These are phyloP conservation scores for Heliconius ismenius DNA, from an alignment of 2,888 invertebrate genomes.

Conservation along the genomic window DNA sequence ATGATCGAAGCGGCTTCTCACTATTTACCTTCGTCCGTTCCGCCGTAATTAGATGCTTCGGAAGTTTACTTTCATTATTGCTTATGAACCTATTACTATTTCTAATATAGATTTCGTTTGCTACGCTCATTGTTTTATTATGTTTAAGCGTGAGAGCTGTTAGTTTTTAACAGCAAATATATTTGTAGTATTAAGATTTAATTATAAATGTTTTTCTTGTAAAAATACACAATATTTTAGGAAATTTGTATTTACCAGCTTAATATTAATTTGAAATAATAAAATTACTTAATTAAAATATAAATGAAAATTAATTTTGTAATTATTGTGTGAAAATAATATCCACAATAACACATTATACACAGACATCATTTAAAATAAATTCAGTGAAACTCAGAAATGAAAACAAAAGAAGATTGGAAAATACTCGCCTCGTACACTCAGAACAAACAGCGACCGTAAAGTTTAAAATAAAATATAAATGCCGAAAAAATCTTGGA, in stretches of 20 bases:
- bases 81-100: slow-evolving; percentile 74
- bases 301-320: neutral
- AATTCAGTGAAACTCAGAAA: slow-evolving; percentile 57
- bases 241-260: too few species aligned
- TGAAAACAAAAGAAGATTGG: slow-evolving; percentile 69
- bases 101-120: slow-evolving; percentile 76
- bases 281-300: too few species aligned
- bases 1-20: slow-evolving; percentile 77
- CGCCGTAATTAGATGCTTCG: slow-evolving; percentile 75
- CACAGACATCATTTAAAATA: slow-evolving; percentile 49
- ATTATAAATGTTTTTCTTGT: too few species aligned
- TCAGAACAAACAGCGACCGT: slow-evolving; percentile 64
- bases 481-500: slow-evolving; percentile 80
- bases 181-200: too few species aligned
- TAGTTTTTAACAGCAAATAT: neutral
- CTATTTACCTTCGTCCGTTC: slow-evolving; percentile 75
- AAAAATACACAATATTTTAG: too few species aligned
- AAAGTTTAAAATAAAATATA: slow-evolving; percentile 81
- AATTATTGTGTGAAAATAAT: neutral
- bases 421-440: slow-evolving; percentile 71
- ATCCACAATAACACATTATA: slow-evolving; percentile 2
- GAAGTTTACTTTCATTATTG: slow-evolving; percentile 79
- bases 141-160: slow-evolving; percentile 41
- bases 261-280: too few species aligned
- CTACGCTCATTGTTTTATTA: slow-evolving; percentile 54